Conservation (phyloP, 2,113 vertebrate species). For the Ranitomeya variabilis region DNA sequence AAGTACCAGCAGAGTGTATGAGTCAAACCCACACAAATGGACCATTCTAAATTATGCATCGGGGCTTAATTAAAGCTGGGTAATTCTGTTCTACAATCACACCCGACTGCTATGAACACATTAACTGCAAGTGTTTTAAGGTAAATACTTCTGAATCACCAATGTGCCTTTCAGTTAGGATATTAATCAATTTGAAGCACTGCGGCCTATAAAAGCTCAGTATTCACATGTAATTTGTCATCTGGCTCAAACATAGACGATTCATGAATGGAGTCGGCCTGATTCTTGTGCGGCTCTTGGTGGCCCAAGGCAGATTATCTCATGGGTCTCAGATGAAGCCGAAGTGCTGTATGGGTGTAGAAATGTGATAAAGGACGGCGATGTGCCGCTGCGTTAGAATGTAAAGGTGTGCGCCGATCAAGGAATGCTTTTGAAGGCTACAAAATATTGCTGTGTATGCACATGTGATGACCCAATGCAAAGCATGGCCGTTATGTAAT, state of each 20-base stretch:
- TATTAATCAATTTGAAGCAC: slow-evolving; percentile 46
- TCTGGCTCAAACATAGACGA: slow-evolving; percentile 4
- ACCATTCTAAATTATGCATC: slow-evolving; percentile 41
- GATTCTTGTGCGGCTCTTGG: not conserved
- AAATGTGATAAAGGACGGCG: slow-evolving; percentile 15
- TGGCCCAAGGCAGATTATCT: slow-evolving; percentile 36
- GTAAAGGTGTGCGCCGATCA: not conserved
- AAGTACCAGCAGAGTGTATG: not conserved
- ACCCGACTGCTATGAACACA: slow-evolving; percentile 36
- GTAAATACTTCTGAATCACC: slow-evolving; percentile 51
- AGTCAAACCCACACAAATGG: slow-evolving; percentile 39
- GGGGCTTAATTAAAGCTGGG: slow-evolving; percentile 48
- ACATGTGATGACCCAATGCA: not conserved
- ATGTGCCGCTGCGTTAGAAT: not conserved
- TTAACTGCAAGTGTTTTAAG: slow-evolving; percentile 38
- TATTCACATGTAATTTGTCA: slow-evolving; percentile 34
- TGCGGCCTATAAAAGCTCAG: slow-evolving; percentile 12
- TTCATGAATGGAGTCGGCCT: slow-evolving; percentile 38
- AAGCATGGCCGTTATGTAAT: not conserved
- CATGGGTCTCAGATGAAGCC: slow-evolving; percentile 17
- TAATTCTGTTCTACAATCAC: slow-evolving; percentile 7
- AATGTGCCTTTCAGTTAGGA: slow-evolving; percentile 36
- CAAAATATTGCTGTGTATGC: not conserved
- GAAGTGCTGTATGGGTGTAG: slow-evolving; percentile 40
- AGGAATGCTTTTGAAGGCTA: not conserved